phyloP scores from a whole-genome alignment of 2,113 vertebrate genomes.

The Corapipo altera region DNA sequence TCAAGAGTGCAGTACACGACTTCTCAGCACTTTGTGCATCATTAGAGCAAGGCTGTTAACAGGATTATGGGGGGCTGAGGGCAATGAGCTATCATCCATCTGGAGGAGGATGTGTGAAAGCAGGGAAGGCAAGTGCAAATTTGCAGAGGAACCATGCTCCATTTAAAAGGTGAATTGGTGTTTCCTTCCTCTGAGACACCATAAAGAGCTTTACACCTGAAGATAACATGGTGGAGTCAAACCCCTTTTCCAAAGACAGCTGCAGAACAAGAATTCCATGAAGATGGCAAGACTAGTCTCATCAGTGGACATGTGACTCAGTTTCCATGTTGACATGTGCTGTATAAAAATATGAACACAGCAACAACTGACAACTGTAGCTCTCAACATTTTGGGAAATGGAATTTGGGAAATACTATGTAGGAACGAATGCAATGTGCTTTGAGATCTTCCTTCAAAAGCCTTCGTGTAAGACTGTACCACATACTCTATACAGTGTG shows the following conservation, averaged over 20 bases:
- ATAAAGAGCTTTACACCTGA: neutral
- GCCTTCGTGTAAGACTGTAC: neutral
- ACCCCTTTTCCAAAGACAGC: neutral
- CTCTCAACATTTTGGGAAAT: neutral
- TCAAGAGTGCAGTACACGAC: neutral
- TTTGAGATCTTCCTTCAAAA: neutral
- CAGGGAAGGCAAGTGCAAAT: neutral
- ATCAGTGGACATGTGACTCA: neutral
- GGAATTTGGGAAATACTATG: neutral
- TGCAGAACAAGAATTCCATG: neutral
- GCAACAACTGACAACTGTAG: neutral
- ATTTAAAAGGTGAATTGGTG: neutral
- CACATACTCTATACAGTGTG: neutral
- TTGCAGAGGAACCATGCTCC: neutral
- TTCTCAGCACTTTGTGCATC: neutral
- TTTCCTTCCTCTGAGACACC: neutral
- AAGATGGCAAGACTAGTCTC: neutral
- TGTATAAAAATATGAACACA: neutral
- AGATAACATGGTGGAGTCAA: neutral
- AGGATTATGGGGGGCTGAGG: neutral
- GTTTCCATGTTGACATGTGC: neutral
- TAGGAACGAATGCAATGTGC: neutral
- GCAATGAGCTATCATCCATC: neutral
- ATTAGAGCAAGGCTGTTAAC: neutral
- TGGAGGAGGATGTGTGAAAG: neutral